Percentiles rank a stretch among this genome's conserved stretches.
Conservation (phyloP, 2,888 invertebrate species). For the Eueremaeus valkanovi region DNA sequence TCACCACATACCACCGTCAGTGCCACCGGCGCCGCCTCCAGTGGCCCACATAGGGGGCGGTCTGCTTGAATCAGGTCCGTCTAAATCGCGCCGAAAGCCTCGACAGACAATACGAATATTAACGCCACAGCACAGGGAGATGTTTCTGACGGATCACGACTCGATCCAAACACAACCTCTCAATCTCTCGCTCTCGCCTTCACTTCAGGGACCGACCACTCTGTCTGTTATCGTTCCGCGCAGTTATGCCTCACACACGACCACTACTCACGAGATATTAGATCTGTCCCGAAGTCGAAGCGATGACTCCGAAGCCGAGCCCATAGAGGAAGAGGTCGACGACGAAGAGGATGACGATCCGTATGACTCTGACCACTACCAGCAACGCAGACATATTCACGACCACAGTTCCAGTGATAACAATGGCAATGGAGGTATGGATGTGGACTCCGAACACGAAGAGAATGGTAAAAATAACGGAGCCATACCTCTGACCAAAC, state of each 20-base stretch:
- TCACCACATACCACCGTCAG: constrained; percentile 31
- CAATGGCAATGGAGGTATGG: constrained; percentile 35
- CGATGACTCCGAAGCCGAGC: constrained; percentile 45
- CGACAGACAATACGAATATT: constrained; percentile 47
- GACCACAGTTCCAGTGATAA: constrained; percentile 27
- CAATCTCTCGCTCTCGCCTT: constrained; percentile 47
- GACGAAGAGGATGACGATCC: constrained; percentile 41
- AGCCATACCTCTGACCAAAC: constrained; percentile 34
- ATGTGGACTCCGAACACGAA: constrained; percentile 23
- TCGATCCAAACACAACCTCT: constrained; percentile 48
- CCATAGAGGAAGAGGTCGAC: constrained; percentile 43
- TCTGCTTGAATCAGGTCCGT: constrained; percentile 29
- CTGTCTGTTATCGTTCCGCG: constrained; percentile 38
- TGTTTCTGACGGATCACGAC: constrained; percentile 44
- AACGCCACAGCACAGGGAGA: constrained; percentile 47
- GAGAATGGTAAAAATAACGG: constrained; percentile 25
- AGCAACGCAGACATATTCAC: not conserved
- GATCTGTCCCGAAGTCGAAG: constrained; percentile 47
- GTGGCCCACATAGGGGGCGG: constrained; percentile 35
- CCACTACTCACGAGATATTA: constrained; percentile 45
- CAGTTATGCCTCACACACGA: constrained; percentile 21
- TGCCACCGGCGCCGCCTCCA: constrained; percentile 38
- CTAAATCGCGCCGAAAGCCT: constrained; percentile 46
- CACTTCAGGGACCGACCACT: constrained; percentile 34
- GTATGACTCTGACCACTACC: constrained; percentile 30